These are phyloP conservation scores for Camponotus vicinus DNA, from an alignment of 1,140 invertebrate genomes.

Conservation along the genomic window DNA sequence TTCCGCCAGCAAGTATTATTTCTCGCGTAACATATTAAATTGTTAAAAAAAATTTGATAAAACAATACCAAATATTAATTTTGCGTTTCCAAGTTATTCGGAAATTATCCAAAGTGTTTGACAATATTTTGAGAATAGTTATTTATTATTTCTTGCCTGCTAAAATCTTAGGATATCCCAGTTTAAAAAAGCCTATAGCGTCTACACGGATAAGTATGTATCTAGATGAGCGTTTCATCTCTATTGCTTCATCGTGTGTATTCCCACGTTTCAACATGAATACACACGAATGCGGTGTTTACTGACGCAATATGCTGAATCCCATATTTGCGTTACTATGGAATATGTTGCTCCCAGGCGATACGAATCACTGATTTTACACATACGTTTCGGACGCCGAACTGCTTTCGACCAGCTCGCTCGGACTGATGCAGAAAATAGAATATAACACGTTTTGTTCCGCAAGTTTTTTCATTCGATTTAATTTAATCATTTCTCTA, in stretches of 20 bases:
- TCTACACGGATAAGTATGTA: constrained; percentile 54
- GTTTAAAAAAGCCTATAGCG: not conserved
- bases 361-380: constrained; percentile 72
- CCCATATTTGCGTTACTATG: constrained; percentile 70
- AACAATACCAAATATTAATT: not conserved
- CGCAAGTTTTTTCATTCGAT: constrained; percentile 28
- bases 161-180: not conserved
- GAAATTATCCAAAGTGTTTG: not conserved
- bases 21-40: not conserved
- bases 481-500: constrained; percentile 35
- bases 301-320: constrained; percentile 74
- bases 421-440: constrained; percentile 21
- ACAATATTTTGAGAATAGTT: not conserved
- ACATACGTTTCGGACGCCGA: constrained; percentile 47
- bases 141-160: not conserved
- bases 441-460: constrained; percentile 37
- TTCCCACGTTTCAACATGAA: constrained; percentile 64
- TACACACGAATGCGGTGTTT: constrained; percentile 70
- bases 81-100: not conserved
- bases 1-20: not conserved
- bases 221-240: constrained; percentile 47
- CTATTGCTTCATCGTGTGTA: constrained; percentile 32
- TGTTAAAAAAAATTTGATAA: not conserved
- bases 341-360: constrained; percentile 67
- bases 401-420: constrained; percentile 37